Base-by-base conservation (phyloP, 1,140 invertebrate genomes). In the Drosophila aff. region DNA sequence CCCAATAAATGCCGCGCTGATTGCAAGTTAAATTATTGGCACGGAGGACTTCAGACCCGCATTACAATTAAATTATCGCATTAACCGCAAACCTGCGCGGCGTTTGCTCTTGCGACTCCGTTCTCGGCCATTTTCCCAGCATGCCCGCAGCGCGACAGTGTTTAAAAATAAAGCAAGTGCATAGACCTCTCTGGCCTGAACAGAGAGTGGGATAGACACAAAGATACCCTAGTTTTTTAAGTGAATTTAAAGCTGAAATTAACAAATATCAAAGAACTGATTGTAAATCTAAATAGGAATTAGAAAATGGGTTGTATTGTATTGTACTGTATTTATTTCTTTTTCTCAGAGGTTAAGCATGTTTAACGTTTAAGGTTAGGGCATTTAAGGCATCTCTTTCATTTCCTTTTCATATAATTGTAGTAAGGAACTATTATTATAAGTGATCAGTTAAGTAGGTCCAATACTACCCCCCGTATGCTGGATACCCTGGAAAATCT, bases 61-160 rank as follows among this genome's bases (percentile, higher is more conserved):
- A 89, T 89, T 89, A 89, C 85, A 90, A 90, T 89, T 89, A 89
- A 89, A 89, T 89, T 89, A 89, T 90, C 85, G 84, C 84, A 89
- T 89, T 89, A 89, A 90, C 84, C 85, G 68, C 84, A 83, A 78
- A 89, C 78, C 84, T 72, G 74, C 63, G 41, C 65, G 53, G 33
- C 46, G 47, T n/a, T 43, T 43, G 52, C 63, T 47, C 52, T 52
- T 15, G 53, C 67, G 53, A 40, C 40, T 31, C 57, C 33, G 46
- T 62, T 55, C 33, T 23, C 49, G 47, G 40, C 49, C 50, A 65
- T 72, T 65, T 66, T 46, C 60, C 16, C 58, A 71, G 69, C 64
- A 64, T 66, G 63, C 82, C 73, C 66, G 66, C 72, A 68, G 82
- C 60, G 73, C 60, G 73, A 16, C 41, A 16, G 50, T 16, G 68